These are phyloP conservation scores for Dendrolimus houi DNA, from an alignment of 2,888 invertebrate species.

Conservation along the genomic window DNA sequence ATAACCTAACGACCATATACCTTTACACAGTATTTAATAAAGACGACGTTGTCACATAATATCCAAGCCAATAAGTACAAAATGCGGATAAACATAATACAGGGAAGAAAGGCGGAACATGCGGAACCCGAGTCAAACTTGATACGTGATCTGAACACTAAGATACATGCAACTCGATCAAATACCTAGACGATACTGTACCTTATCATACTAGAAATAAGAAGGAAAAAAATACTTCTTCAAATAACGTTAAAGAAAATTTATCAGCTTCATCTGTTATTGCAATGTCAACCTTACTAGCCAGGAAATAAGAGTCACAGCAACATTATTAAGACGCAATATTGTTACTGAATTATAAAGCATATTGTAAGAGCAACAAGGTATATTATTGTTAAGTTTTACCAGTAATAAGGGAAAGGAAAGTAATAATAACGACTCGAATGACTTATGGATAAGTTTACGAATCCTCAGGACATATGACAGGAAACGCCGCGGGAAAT, in stretches of 20 bases:
- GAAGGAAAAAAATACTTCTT: background rate
- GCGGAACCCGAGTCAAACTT: constrained; percentile 47
- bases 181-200: background rate
- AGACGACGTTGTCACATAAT: constrained; percentile 41
- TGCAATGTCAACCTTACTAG: background rate
- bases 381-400: background rate
- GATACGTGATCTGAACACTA: constrained; percentile 57
- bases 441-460: background rate
- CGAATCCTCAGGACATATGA: background rate
- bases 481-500: background rate
- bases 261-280: background rate
- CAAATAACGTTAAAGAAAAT: too few species aligned
- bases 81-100: constrained; percentile 60
- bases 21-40: constrained; percentile 42
- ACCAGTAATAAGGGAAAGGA: background rate
- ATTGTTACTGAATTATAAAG: background rate
- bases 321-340: too few species aligned
- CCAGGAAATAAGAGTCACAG: background rate
- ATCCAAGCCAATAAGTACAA: constrained; percentile 55
- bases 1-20: too few species aligned
- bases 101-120: constrained; percentile 46
- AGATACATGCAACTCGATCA: constrained; percentile 17
- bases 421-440: background rate
- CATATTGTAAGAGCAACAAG: background rate
- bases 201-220: background rate